phyloP scores from a whole-genome alignment of 2,888 invertebrate genomes.

The Tipula confusa region DNA sequence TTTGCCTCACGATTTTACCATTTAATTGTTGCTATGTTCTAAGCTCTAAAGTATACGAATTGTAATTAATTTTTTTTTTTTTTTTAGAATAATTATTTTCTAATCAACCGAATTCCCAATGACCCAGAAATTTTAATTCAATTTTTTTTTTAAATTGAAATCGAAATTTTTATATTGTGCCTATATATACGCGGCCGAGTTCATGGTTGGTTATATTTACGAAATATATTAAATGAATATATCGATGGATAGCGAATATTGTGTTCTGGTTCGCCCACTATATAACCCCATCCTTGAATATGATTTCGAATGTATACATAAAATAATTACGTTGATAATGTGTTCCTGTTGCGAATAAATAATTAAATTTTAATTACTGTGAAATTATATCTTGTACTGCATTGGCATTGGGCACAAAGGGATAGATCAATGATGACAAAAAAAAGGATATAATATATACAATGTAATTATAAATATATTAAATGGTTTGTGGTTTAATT shows the following conservation, averaged over 20 bases:
- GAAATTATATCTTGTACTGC: not conserved
- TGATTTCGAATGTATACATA: not conserved
- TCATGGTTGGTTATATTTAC: not conserved
- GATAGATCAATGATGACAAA: not conserved
- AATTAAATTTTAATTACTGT: not conserved
- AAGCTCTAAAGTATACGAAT: not conserved
- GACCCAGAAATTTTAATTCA: not conserved
- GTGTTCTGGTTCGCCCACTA: not conserved
- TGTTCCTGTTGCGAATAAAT: not conserved
- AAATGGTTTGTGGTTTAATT: not conserved
- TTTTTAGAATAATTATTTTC: not conserved
- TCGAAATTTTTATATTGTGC: not conserved
- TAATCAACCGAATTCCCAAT: not conserved
- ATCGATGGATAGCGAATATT: not conserved
- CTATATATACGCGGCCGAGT: not conserved
- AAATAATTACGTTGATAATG: not conserved
- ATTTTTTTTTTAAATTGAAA: not conserved
- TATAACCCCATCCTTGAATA: not conserved
- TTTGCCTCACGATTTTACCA: not conserved
- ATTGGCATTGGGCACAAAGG: not conserved
- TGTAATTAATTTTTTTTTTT: not conserved
- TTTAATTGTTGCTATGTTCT: not conserved
- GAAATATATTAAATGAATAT: not conserved
- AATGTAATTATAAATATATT: slow-evolving; percentile 1
- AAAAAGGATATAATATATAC: not conserved